Conservation (phyloP, 2,113 vertebrate genomes). For the Muntiacus muntjak region DNA sequence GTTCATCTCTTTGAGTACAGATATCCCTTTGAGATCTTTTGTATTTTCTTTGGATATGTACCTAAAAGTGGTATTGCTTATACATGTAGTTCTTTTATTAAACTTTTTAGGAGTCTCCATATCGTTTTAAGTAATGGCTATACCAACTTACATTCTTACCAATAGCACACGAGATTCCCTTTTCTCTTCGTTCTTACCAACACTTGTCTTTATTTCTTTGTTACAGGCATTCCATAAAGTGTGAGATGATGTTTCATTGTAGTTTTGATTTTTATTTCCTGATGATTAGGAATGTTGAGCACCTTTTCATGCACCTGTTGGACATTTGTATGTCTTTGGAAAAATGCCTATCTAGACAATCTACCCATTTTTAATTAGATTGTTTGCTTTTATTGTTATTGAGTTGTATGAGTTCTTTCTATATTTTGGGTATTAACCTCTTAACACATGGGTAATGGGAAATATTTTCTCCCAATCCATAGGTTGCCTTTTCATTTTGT, state of each 20-base stretch:
- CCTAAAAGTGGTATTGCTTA: not conserved
- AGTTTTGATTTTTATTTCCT: not conserved
- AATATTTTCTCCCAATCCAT: not conserved
- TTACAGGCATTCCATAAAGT: not conserved
- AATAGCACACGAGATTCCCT: not conserved
- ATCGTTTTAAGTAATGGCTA: not conserved
- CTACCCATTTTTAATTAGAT: not conserved
- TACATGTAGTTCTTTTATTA: not conserved
- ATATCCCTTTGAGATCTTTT: not conserved
- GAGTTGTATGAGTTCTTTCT: not conserved
- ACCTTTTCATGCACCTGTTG: not conserved
- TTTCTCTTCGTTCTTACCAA: not conserved
- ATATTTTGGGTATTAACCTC: not conserved
- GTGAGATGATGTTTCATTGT: not conserved
- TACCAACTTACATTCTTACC: not conserved
- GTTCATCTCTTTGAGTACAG: not conserved
- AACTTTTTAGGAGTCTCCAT: not conserved
- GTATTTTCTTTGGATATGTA: not conserved
- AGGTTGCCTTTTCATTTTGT: conserved; percentile 7
- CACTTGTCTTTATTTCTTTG: not conserved
- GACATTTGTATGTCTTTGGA: not conserved
- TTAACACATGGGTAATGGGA: not conserved
- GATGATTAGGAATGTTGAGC: not conserved
- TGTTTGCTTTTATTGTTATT: not conserved
- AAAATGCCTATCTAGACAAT: not conserved